Percentiles rank a stretch among this genome's conserved stretches.
Evolutionary conservation across 2,797 vertebrate species (phyloP).

Genomic region (Urosaurus nigricauda): DNA sequence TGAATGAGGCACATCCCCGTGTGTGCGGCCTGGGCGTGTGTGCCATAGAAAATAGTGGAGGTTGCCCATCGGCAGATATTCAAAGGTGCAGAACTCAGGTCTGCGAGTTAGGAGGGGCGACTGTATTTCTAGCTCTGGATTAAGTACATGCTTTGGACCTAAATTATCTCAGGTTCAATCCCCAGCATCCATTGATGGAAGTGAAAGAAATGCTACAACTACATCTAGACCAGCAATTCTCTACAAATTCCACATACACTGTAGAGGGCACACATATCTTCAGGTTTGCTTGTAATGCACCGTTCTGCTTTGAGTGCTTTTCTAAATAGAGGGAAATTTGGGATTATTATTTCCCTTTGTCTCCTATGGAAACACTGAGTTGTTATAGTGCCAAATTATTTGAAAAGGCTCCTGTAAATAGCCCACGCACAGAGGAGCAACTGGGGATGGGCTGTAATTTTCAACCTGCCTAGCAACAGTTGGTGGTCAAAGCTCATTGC

Average conservation of each 20-base stretch:
- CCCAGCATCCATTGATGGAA: background rate
- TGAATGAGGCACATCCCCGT: no score
- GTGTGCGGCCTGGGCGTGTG: no score
- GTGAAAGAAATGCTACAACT: background rate
- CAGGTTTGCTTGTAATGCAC: background rate
- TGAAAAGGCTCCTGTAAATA: background rate
- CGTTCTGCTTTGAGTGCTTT: background rate
- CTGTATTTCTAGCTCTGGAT: no score
- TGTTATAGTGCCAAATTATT: background rate
- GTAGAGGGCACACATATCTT: background rate
- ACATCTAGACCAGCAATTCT: background rate
- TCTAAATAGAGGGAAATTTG: background rate
- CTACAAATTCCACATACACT: background rate
- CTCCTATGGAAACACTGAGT: background rate
- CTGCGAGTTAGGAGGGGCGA: no score
- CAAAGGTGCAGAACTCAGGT: no score
- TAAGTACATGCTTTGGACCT: background rate
- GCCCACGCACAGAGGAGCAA: no score
- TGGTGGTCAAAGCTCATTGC: background rate
- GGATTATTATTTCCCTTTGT: background rate
- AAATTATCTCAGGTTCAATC: background rate
- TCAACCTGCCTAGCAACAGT: background rate
- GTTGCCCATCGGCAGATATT: no score
- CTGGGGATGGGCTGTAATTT: background rate
- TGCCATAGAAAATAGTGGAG: no score